Conservation (phyloP, 1,140 invertebrate genomes). For the Drosophila neocordata region DNA sequence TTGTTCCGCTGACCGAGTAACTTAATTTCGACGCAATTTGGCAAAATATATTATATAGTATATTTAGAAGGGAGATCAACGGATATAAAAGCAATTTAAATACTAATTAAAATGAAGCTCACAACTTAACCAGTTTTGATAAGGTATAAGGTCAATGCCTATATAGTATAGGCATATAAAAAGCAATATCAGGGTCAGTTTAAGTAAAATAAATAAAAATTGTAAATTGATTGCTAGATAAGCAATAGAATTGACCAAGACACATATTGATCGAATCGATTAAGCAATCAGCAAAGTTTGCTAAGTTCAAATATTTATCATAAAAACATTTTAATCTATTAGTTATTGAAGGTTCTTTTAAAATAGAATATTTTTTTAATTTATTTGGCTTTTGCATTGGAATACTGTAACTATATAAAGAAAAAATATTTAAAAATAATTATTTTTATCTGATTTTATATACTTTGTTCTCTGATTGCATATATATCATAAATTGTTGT, state of each 20-base stretch:
- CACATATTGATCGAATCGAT: conserved; percentile 4
- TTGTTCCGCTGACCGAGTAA: conserved; percentile 10
- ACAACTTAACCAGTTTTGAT: conserved; percentile 7
- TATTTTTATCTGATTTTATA: too few species aligned
- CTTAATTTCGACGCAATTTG: conserved; percentile 14
- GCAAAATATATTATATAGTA: not conserved
- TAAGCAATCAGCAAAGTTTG: not conserved
- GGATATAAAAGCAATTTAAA: not conserved
- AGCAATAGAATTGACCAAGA: not conserved
- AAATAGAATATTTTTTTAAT: too few species aligned
- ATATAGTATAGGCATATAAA: not conserved
- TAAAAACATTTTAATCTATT: too few species aligned
- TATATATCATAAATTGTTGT: too few species aligned
- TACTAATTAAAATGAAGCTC: conserved; percentile 10
- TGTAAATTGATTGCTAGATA: conserved; percentile 13
- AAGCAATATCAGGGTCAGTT: conserved; percentile 4
- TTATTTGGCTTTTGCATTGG: too few species aligned
- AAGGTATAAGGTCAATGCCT: conserved; percentile 15
- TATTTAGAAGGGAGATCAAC: not conserved
- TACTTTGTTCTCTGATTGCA: too few species aligned
- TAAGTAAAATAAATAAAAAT: not conserved
- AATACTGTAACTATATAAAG: too few species aligned
- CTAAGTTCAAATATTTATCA: not conserved
- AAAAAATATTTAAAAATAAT: too few species aligned
- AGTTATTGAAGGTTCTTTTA: too few species aligned